Evolutionary conservation across 2,113 vertebrate genomes (phyloP), one percentile per base, ranked within the genome.

Genomic region (Lepisosteus oculatus): DNA sequence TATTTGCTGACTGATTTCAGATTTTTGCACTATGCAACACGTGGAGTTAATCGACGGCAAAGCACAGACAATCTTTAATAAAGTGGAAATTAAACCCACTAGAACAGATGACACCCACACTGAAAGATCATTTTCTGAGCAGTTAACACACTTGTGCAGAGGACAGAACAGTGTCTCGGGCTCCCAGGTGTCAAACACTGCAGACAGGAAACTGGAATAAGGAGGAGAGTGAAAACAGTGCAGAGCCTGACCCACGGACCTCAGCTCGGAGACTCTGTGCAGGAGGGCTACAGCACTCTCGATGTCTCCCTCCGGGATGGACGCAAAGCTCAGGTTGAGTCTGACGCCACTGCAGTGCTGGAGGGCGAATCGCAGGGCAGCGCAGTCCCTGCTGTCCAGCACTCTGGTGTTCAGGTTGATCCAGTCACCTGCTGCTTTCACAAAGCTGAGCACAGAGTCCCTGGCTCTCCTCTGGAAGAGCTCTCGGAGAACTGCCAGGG

Each of bases 251-350:
- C 55, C 12, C 13, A 55, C 29, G 67, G 47, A 80, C 78, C 69
- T 80, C 6, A 80, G 73, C 41, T 65, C 6, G 29, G 73, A 78
- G 45, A 80, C 57, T 15, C 65, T 72, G n/a, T 44, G 67, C 61
- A 80, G 61, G 11, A 75, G 71, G 55, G 57, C 62, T 55, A 78
- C 7, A 12, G 77, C 64, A 65, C 44, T 75, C 57, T 83, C 7
- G 43, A 77, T 55, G 61, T 67, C 78, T 67, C 41, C 78, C 45
- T 75, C 66, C 72, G 81, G 76, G 71, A 77, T 54, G 73, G 75
- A 80, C 71, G 81, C 70, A 76, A 74, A 80, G 51, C 63, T 14
- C 55, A 83, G 59, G 43, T 66, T 76, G 71, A 83, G 78, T 74
- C 67, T 70, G 65, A 74, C 66, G 4, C 11, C 61, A 41, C 67